Evolutionary conservation across 2,888 invertebrate species (phyloP).

Genomic region (Artemia sinica): DNA sequence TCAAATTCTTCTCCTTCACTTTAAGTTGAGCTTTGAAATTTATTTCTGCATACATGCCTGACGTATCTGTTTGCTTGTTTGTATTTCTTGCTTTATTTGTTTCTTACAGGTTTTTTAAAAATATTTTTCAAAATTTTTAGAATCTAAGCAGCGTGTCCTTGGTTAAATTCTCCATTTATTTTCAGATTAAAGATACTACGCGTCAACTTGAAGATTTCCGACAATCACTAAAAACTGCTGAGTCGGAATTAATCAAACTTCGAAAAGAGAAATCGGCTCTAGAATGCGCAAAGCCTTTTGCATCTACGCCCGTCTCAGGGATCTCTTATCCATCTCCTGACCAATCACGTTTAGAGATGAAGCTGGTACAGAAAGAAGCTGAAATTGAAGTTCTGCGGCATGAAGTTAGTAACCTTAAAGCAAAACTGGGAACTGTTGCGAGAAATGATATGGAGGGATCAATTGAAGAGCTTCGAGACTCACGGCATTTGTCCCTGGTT

Average conservation of each 20-base stretch:
- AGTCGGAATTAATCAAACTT: not conserved
- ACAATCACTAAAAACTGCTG: not conserved
- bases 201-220: not conserved
- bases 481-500: not conserved
- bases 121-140: too few species aligned
- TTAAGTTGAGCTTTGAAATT: too few species aligned
- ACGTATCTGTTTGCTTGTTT: too few species aligned
- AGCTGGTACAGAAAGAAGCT: not conserved
- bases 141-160: too few species aligned
- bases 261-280: not conserved
- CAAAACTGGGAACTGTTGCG: not conserved
- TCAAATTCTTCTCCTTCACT: too few species aligned
- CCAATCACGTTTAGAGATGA: not conserved
- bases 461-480: not conserved
- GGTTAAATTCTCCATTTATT: not conserved
- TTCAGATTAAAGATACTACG: not conserved
- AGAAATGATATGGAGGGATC: not conserved
- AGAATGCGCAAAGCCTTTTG: not conserved
- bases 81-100: too few species aligned
- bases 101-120: too few species aligned
- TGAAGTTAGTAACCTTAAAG: not conserved
- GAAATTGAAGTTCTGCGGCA: conserved; percentile 11
- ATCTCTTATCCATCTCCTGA: not conserved
- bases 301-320: not conserved
- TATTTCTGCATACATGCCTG: too few species aligned